Base-by-base conservation (phyloP, 2,113 vertebrate species). In the Takifugu bimaculatus region DNA sequence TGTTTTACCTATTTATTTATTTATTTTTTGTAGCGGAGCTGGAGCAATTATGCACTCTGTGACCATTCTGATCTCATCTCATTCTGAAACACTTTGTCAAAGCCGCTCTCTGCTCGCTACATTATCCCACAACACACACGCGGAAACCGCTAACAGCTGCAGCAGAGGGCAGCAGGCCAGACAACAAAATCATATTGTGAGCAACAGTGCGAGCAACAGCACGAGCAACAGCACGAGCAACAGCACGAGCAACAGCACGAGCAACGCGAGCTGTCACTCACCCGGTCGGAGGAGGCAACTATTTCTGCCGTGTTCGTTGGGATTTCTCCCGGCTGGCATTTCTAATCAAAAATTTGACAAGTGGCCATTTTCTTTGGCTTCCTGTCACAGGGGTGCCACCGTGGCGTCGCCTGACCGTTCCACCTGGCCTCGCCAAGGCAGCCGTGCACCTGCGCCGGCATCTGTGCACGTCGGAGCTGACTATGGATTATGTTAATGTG, bases 401-500 rank as follows among this genome's bases (percentile, higher is more conserved):
- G 39, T 63, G 63, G n/a, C 50, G 62, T 5, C 35, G 35, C 35
- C 35, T 39, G 35, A 39, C 35, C 35, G 11, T 39, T 11, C 35
- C 7, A 10, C 35, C 35, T 11, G 35, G 35, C 2, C 35, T 39
- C 35, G 6, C 35, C 35, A 10, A 10, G 35, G 35, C 32, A 11
- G 35, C 35, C 35, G 35, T 39, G 35, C 35, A 39, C 11, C 11
- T 10, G 35, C 35, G 35, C 7, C 35, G 35, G 6, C 35, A 10
- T 39, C 7, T 10, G 9, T 39, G 35, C 9, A 10, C 52, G 75
- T 79, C 75, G 75, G 56, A 60, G 69, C 75, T 54, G 77, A 87
- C 71, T 81, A 91, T 92, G 83, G 91, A 92, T 91, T 91, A 92
- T 91, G 91, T 54, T 86, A 91, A 91, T 88, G 86, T 84, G 77